Conservation (phyloP, 2,888 invertebrate species). For the Meganola albula region DNA sequence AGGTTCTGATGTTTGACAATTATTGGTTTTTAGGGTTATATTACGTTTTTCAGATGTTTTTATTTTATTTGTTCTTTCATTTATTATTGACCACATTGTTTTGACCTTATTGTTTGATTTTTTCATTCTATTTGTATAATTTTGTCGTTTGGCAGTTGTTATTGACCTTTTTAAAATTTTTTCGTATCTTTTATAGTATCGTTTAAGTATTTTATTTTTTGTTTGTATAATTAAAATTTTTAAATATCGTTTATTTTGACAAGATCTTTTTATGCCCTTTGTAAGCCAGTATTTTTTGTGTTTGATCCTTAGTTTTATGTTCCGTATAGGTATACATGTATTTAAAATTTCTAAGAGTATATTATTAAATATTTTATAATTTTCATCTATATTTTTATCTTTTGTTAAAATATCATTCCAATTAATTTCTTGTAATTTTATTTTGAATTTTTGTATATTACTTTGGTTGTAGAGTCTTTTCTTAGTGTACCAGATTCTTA, state of each 20-base stretch:
- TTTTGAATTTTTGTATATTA: conserved; percentile 5
- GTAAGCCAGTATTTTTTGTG: conserved; percentile 3
- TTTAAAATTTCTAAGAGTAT: conserved; percentile 1
- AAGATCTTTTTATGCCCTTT: neutral
- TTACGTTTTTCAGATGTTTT: neutral
- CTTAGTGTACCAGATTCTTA: neutral
- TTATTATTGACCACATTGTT: neutral
- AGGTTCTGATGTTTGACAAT: neutral
- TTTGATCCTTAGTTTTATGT: too few species aligned
- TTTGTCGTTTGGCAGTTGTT: neutral
- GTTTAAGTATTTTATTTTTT: neutral
- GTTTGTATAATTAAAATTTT: neutral
- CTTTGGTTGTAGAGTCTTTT: conserved; percentile 2
- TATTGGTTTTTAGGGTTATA: conserved; percentile 1
- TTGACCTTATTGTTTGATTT: conserved; percentile 1
- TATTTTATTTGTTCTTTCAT: conserved; percentile 1
- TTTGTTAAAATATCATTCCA: conserved; percentile 4
- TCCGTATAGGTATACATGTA: neutral
- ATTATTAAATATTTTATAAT: conserved; percentile 1
- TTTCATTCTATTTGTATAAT: neutral
- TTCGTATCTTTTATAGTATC: conserved; percentile 2
- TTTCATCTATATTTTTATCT: neutral
- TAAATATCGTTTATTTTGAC: conserved; percentile 1
- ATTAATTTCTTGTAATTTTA: neutral
- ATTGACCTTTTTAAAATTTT: conserved; percentile 1